Percentiles rank a stretch among this genome's conserved stretches.
These are phyloP conservation scores for Bostrychus sinensis DNA, from an alignment of 2,113 vertebrate species.

Conservation along the genomic window DNA sequence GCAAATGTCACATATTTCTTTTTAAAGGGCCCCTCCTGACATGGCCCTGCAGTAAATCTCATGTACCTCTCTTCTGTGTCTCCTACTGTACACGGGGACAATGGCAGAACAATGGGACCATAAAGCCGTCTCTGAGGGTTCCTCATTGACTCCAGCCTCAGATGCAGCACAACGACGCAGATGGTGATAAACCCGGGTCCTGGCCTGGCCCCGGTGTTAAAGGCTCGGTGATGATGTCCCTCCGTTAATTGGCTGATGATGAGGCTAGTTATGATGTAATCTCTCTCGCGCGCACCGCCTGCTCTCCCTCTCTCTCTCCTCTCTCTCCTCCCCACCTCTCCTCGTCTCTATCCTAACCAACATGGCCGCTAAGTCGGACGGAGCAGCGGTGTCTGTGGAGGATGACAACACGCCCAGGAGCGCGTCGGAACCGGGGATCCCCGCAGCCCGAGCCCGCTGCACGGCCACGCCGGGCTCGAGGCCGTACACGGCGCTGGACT, in stretches of 20 bases:
- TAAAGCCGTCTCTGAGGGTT: too few species aligned
- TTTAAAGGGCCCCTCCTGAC: not conserved
- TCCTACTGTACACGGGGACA: not conserved
- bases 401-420: conserved; percentile 72
- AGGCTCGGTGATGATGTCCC: conserved; percentile 51
- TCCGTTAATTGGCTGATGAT: conserved; percentile 76
- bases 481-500: conserved; percentile 86
- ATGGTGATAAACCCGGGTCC: not conserved
- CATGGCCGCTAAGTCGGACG: conserved; percentile 98
- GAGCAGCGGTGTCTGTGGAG: conserved; percentile 84
- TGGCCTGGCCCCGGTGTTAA: conserved; percentile 53
- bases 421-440: conserved; percentile 72
- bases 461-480: conserved; percentile 62
- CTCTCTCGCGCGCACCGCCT: conserved; percentile 56
- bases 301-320: conserved; percentile 17
- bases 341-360: conserved; percentile 84
- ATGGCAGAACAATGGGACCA: not conserved
- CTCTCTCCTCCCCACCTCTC: conserved; percentile 52
- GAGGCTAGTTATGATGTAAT: conserved; percentile 79
- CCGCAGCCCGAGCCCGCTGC: conserved; percentile 61
- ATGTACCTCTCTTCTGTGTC: not conserved
- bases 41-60: conserved; percentile 12
- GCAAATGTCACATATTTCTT: not conserved
- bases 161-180: not conserved
- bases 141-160: too few species aligned